Evolutionary conservation across 2,113 vertebrate species (phyloP).

Genomic region (Pterocles gutturalis): DNA sequence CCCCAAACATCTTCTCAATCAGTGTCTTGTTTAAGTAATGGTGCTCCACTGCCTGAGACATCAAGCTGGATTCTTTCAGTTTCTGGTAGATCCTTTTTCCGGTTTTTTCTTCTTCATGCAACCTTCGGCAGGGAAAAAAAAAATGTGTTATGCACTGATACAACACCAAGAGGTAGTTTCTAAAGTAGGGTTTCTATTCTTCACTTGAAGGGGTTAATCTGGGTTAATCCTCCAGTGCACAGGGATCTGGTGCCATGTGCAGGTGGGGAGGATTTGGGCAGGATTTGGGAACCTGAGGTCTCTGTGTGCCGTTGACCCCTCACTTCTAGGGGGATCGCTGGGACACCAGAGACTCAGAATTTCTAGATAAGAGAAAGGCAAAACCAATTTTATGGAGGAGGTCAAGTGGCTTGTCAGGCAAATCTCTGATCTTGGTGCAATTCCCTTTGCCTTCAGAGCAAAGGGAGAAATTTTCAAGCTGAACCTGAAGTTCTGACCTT

Average conservation of each 20-base stretch:
- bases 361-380: background rate
- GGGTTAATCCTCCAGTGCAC: background rate
- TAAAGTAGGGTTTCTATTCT: background rate
- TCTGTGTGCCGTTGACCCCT: background rate
- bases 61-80: constrained; percentile 74
- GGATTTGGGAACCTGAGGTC: background rate
- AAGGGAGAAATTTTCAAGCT: background rate
- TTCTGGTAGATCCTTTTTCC: constrained; percentile 81
- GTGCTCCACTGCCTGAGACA: constrained; percentile 41
- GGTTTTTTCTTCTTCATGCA: constrained; percentile 85
- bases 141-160: background rate
- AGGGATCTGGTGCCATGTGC: background rate
- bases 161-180: background rate
- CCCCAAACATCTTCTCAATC: constrained; percentile 86
- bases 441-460: background rate
- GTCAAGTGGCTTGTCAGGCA: background rate
- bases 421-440: background rate
- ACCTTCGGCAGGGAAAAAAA: constrained; percentile 49
- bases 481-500: background rate
- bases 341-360: background rate
- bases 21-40: constrained; percentile 71
- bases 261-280: background rate
- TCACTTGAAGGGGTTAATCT: background rate
- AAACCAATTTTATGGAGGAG: background rate
- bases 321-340: background rate